phyloP scores from a whole-genome alignment of 1,140 invertebrate species.

The Caenorhabditis tropicalis region DNA sequence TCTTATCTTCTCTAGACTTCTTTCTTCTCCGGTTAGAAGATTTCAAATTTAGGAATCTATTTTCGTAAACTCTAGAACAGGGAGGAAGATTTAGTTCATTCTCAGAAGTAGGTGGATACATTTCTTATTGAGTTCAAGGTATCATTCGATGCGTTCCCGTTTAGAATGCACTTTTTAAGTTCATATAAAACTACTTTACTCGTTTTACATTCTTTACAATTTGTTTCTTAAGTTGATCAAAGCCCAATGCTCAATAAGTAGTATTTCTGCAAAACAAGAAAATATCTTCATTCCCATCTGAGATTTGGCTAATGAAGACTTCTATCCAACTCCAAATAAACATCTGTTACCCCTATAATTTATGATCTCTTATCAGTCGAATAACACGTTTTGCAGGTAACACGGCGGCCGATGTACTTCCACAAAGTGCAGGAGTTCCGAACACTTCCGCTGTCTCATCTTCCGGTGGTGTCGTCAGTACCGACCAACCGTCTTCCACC shows the following conservation, averaged over 20 bases:
- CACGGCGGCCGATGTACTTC: slow-evolving; percentile 16
- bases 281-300: background rate
- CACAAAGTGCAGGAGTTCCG: background rate
- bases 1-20: background rate
- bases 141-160: no score
- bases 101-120: no score
- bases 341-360: background rate
- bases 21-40: no score
- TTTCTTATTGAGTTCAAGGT: no score
- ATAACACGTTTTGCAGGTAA: background rate
- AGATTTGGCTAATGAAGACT: background rate
- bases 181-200: no score
- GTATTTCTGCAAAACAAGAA: background rate
- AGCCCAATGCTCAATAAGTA: background rate
- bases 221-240: background rate
- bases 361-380: background rate
- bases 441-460: background rate
- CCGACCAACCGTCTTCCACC: background rate
- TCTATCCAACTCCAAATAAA: background rate
- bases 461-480: background rate
- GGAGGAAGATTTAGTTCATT: no score
- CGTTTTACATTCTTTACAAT: no score
- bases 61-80: no score
- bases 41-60: no score
- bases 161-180: no score